Base-by-base conservation (phyloP, 2,113 vertebrate genomes). In the Parus major region DNA sequence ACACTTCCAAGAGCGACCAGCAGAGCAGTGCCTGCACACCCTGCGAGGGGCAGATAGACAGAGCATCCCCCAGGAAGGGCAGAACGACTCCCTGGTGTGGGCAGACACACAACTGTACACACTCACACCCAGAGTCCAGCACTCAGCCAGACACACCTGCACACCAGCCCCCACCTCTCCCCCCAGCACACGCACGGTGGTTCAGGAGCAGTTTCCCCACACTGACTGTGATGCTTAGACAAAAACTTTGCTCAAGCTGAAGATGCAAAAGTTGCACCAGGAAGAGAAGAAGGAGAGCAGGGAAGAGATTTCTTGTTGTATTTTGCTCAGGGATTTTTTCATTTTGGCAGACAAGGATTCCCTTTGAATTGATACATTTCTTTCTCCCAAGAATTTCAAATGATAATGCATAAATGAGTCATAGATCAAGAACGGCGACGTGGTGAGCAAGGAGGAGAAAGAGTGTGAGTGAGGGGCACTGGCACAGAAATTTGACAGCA, bases 401-500 rank as follows among this genome's bases (percentile, higher is more conserved):
- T 72, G 94, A 95, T 97, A 95, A 94, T 93, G 90, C 91, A 96
- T 94, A 97, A 97, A 97, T 98, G 97, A 98, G 96, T 97, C 97
- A 96, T 86, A 97, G 97, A 98, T 96, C 97, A 97, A 95, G 96
- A 97, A 95, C 88, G 68, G 92, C 86, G 8, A 97, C 53, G 11
- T 97, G 97, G 97, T 92, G 92, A 97, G 91, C 92, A 96, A 93
- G 95, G 92, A 96, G 82, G 92, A 95, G 95, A 93, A 95, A 90
- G 96, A 88, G 39, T 50, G 94, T 78, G 94, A 96, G 95, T 93
- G 94, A 97, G 97, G 98, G 97, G 97, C 97, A 97, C 95, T 97
- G 97, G 98, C 97, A 96, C 94, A 97, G 94, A 97, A 97, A 97
- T 97, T 98, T 98, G 98, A 98, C 97, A 97, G 96, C 95, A 97